Base-by-base conservation (phyloP, 2,888 invertebrate species). In the Unio pictorum region DNA sequence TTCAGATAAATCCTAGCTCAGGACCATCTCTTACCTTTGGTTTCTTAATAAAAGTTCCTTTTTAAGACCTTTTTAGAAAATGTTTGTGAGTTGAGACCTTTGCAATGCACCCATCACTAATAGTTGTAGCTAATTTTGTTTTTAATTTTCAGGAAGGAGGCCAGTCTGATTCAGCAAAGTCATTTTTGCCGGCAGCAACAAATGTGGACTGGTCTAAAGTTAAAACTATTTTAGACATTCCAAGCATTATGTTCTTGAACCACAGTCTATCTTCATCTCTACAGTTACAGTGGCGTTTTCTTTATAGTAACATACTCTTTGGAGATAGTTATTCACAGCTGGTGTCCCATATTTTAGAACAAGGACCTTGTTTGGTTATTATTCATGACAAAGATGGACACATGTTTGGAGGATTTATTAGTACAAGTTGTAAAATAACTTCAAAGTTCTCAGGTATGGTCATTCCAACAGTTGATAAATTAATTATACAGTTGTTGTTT, bases 371-470 rank as follows among this genome's bases (percentile, higher is more conserved):
- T 0, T 91, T 98, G 1, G 90, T 98, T 6, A 93, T 98, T 58
- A 91, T 98, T 4, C 86, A 86, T 73, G 95, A 96, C 87, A 93
- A 93, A 74, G 93, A 93, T 76, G 95, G 95, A 15, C 93, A 95
- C 87, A 93, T 96, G 56, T 98, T 98, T 91, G 98, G 97, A 1
- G 97, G 96, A 18, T 98, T 94, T 91, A 95, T 96, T 0, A 92
- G 96, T 0, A 92, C 93, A 26, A 92, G 94, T 67, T 97, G 96
- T 96, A 88, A 92, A 0, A 87, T 95, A 34, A 91, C 94, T 20
- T 94, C 97, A 15, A 94, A 94, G 85, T 97, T 95, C 90, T 91
- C 91, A 69, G 97, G 95, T 92, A 73, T 67, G n/a, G 18, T 23
- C 8, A 20, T 23, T 34, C 45, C 45, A 45, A 15, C 15, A 45